Evolutionary conservation across 2,113 vertebrate genomes (phyloP), one percentile per base, ranked within the genome.

Genomic region (Chloropsis cyanopogon): DNA sequence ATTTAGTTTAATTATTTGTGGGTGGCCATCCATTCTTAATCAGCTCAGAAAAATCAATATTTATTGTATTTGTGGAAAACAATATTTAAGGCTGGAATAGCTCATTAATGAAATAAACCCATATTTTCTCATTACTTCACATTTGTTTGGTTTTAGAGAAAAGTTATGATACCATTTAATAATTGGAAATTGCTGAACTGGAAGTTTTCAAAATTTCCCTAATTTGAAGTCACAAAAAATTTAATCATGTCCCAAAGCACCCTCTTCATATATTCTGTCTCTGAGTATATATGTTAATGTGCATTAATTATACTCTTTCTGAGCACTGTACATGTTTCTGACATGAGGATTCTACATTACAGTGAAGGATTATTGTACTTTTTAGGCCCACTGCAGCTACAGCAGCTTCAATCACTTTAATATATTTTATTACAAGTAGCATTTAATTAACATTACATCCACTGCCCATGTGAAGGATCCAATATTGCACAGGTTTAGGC

Each of bases 361-460:
- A 95, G 96, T 83, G 88, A 96, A 96, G 82, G 95, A 95, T 98
- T 97, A 96, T 97, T 97, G 95, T 96, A 97, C 96, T 97, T 97
- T 97, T 94, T 88, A 63, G 94, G 95, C 80, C 94, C 96, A 91
- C 77, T 96, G 96, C 92, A 96, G 86, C 90, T 87, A 90, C 76
- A 96, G 92, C 28, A 87, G 86, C 94, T 97, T 95, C 94, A 96
- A 95, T 96, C 96, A 97, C 82, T 93, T 95, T 88, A 97, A 97
- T 94, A 68, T 75, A 95, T 95, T 96, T 96, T 97, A 94, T 96
- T 94, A 95, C 94, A 96, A 97, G 95, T 87, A 96, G 88, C 44
- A 80, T 95, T 97, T 98, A 98, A 98, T 98, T 98, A 98, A 86
- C 52, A 95, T 92, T 89, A 94, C 88, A 96, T 91, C 52, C 39